A percentile compares a stretch with the other conserved stretches of the same genome.
Conservation (phyloP, 1,140 invertebrate species). For the Drosophila tsacasi region DNA sequence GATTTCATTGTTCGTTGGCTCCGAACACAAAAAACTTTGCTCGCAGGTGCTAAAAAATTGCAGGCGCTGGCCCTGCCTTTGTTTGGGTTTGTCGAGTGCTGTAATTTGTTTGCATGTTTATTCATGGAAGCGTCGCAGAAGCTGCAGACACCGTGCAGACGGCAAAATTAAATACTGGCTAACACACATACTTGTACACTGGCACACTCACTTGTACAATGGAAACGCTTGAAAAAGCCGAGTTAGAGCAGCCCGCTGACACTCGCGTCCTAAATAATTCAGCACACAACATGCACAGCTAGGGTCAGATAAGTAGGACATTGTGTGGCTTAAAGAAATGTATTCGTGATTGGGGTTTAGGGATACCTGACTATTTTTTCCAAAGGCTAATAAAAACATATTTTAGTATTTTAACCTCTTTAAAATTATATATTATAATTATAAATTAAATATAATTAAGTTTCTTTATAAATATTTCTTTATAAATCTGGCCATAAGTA, state of each 20-base stretch:
- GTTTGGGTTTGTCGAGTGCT: slow-evolving; percentile 51
- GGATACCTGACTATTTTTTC: too few relatives aligned
- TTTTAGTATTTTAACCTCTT: neutral
- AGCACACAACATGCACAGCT: slow-evolving; percentile 6
- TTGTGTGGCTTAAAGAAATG: neutral
- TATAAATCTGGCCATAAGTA: neutral
- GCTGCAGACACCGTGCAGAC: slow-evolving; percentile 71
- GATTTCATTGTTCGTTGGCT: slow-evolving; percentile 52
- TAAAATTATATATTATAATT: too few relatives aligned
- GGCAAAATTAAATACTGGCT: slow-evolving; percentile 62
- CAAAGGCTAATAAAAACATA: neutral
- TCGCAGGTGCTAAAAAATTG: slow-evolving; percentile 59
- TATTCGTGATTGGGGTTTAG: neutral
- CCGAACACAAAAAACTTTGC: slow-evolving; percentile 12
- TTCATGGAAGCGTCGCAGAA: slow-evolving; percentile 52
- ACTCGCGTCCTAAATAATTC: slow-evolving; percentile 67
- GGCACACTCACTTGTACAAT: slow-evolving; percentile 33
- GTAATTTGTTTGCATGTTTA: slow-evolving; percentile 75
- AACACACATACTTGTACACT: slow-evolving; percentile 13
- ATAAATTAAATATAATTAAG: too few relatives aligned
- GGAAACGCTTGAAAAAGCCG: slow-evolving; percentile 38
- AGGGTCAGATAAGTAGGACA: neutral
- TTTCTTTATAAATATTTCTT: neutral
- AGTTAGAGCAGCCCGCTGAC: slow-evolving; percentile 20
- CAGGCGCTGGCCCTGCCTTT: slow-evolving; percentile 30